A percentile compares a stretch with the other conserved stretches of the same genome.
Evolutionary conservation across 1,140 invertebrate genomes (phyloP).

Genomic region (Cepaea nemoralis): DNA sequence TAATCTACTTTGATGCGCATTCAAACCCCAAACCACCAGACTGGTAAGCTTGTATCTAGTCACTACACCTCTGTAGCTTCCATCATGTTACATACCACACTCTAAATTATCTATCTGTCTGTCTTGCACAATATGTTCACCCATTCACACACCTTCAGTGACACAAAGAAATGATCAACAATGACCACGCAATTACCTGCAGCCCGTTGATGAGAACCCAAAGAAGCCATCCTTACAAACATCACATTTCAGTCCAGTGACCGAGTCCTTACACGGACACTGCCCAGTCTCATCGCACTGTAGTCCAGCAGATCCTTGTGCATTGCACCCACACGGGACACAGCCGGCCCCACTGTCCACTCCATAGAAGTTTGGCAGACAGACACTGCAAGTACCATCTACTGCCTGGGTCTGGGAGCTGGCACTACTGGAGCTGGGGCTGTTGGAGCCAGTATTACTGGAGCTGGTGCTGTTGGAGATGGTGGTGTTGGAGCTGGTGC

Average conservation of each 20-base stretch:
- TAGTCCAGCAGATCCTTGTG: neutral
- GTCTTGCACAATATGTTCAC: too few species aligned
- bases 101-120: too few species aligned
- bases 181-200: too few species aligned
- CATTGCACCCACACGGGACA: slow-evolving; percentile 3
- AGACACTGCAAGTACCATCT: slow-evolving; percentile 31
- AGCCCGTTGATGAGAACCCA: slow-evolving; percentile 80
- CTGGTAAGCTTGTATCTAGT: too few species aligned
- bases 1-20: too few species aligned
- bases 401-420: neutral
- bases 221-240: slow-evolving; percentile 86
- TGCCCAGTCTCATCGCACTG: slow-evolving; percentile 81
- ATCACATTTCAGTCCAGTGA: slow-evolving; percentile 89
- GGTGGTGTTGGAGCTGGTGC: neutral
- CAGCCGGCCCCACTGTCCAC: slow-evolving; percentile 24
- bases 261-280: slow-evolving; percentile 92
- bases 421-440: neutral
- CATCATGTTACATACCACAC: too few species aligned
- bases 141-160: too few species aligned
- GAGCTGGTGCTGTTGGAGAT: too few species aligned
- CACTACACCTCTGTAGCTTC: too few species aligned
- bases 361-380: slow-evolving; percentile 23
- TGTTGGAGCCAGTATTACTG: neutral
- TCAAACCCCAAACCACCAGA: too few species aligned
- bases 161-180: too few species aligned